Evolutionary conservation across 2,888 invertebrate species (phyloP).

Genomic region (Blera fallax): DNA sequence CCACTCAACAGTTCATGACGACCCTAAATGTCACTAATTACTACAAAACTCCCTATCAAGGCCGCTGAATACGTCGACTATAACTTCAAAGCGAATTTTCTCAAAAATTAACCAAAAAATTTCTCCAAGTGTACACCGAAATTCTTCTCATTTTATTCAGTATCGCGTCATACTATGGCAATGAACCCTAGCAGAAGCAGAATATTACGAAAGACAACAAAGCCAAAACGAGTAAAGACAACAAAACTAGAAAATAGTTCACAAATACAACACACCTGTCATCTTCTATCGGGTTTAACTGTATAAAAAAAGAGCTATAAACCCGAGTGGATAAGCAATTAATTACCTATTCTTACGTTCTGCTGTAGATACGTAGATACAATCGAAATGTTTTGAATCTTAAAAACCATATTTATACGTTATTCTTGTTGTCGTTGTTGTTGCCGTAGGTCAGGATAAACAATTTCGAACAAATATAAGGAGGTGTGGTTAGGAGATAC

Average conservation of each 20-base stretch:
- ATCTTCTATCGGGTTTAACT: background rate
- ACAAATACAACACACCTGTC: background rate
- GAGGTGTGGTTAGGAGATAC: background rate
- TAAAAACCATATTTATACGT: background rate
- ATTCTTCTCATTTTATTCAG: background rate
- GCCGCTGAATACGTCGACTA: no score
- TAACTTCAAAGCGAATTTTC: no score
- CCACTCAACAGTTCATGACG: no score
- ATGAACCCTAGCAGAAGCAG: background rate
- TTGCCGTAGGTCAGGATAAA: conserved; percentile 3
- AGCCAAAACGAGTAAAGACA: background rate
- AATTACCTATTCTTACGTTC: background rate
- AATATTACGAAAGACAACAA: conserved; percentile 11
- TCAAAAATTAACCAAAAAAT: background rate
- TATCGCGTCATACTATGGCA: conserved; percentile 12
- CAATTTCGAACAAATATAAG: background rate
- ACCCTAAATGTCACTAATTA: no score
- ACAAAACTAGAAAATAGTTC: background rate
- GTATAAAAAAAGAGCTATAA: background rate
- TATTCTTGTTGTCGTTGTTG: no score
- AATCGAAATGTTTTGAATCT: background rate
- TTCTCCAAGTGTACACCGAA: conserved; percentile 9
- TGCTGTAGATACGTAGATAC: background rate
- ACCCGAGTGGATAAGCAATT: background rate
- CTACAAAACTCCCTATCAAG: no score